Evolutionary conservation across 30 jellyfish, hydroid and myxozoan species (phyloP), one percentile per base, ranked within the genome.

Genomic region (Sanderia malayensis): DNA sequence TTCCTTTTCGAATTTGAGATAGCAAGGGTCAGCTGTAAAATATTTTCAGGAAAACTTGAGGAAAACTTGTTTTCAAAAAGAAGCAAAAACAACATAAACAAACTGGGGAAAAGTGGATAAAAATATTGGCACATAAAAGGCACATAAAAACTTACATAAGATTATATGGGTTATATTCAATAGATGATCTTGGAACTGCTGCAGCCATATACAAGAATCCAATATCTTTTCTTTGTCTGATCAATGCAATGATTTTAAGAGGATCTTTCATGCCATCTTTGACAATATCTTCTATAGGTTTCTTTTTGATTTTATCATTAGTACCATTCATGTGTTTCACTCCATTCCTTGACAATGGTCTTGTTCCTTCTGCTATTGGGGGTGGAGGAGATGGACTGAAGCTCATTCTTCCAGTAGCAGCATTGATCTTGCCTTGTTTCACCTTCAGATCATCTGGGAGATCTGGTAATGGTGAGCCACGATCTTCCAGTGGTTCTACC

Each of bases 181-280:
- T 83, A 1, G 98, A 85, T 1, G 98, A 83, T 66, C 93, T 80
- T 13, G 95, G 58, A 2, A 76, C 95, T 17, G 94, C 98, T 3
- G 96, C 84, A 18, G 92, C 77, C 98, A 92, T 92, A 71, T 92
- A 92, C 31, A 92, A 31, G 58, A 84, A 92, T 4, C 98, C 98
- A 65, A 79, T 73, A 72, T 92, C 94, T 41, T 86, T 93, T 27
- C 91, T 69, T 15, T 47, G 79, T 32, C 93, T 81, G 25, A 92
- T 87, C 30, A 92, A 71, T 21, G 78, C 53, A 19, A 92, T 58
- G 34, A 92, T 78, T 29, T 80, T 75, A 4, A 79, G 58, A 11
- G 96, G 96, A 73, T 78, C 84, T 25, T 60, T 69, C 49, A 80
- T 31, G 15, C 86, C 95, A 34, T 75, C 37, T 24, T 78, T 86